A percentile compares a stretch with the other conserved stretches of the same genome.
Evolutionary conservation across 2,113 vertebrate genomes (phyloP).

Genomic region (Zingel zingel): DNA sequence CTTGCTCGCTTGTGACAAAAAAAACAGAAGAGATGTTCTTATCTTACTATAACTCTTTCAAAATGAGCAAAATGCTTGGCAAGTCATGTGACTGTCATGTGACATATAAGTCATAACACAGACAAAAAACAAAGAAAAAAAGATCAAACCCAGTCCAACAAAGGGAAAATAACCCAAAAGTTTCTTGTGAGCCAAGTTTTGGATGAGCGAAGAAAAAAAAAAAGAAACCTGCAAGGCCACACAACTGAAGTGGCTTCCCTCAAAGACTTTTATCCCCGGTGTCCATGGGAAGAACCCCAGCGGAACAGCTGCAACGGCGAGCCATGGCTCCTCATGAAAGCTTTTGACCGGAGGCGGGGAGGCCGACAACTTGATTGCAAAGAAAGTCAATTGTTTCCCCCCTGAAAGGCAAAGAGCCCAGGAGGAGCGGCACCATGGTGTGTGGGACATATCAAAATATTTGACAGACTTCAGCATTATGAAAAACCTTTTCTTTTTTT

Average conservation of each 20-base stretch:
- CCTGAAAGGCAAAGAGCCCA: conserved; percentile 89
- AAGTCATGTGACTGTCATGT: no score
- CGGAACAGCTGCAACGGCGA: conserved; percentile 86
- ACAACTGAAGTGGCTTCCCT: conserved; percentile 68
- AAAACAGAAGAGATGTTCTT: no score
- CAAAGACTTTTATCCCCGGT: conserved; percentile 67
- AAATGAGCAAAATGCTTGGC: background rate
- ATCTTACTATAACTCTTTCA: background rate
- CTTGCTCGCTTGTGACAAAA: no score
- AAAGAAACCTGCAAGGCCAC: conserved; percentile 68
- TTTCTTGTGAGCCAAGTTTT: conserved; percentile 50
- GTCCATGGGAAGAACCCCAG: conserved; percentile 98
- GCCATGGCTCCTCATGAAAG: conserved; percentile 95
- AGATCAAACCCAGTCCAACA: conserved; percentile 22
- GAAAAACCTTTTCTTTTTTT: conserved; percentile 90
- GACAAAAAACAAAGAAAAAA: background rate
- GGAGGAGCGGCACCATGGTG: conserved; percentile 97
- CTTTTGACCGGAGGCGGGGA: conserved; percentile 93
- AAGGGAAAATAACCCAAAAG: conserved; percentile 37
- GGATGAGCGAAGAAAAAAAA: conserved; percentile 9
- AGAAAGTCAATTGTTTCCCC: conserved; percentile 94
- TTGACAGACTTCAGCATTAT: conserved; percentile 99
- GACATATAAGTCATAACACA: background rate
- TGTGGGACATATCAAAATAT: conserved; percentile 99
- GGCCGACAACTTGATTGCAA: conserved; percentile 93